Evolutionary conservation across 2,888 invertebrate genomes (phyloP).

Genomic region (Ceriagrion tenellum): DNA sequence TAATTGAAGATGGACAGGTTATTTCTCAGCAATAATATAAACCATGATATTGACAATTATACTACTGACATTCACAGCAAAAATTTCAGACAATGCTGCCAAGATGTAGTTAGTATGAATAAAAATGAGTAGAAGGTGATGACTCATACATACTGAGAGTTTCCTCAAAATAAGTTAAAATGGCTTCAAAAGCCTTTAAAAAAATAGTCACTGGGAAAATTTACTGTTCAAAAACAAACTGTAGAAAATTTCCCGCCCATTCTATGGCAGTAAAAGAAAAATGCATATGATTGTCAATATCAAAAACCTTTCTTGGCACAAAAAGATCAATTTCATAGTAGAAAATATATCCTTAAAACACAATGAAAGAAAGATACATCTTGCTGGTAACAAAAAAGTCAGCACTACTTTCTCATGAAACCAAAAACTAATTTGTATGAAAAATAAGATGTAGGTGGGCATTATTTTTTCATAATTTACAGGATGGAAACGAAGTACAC

Average conservation of each 20-base stretch:
- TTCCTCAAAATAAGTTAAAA: no score
- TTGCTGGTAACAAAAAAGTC: neutral
- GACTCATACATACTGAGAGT: no score
- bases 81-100: neutral
- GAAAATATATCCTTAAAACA: neutral
- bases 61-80: neutral
- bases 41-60: neutral
- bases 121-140: neutral
- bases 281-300: conserved; percentile 7
- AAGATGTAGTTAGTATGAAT: neutral
- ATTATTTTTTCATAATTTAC: neutral
- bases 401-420: neutral
- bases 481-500: conserved; percentile 29
- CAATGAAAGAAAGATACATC: neutral
- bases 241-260: neutral
- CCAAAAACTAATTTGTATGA: neutral
- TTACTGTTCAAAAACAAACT: no score
- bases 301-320: neutral
- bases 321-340: neutral
- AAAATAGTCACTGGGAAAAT: neutral
- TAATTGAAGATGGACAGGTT: neutral
- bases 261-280: neutral
- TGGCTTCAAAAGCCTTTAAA: no score
- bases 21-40: neutral
- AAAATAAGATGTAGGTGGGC: neutral